These are phyloP conservation scores for Ibycter americanus DNA, from an alignment of 2,797 vertebrate genomes.

Conservation along the genomic window DNA sequence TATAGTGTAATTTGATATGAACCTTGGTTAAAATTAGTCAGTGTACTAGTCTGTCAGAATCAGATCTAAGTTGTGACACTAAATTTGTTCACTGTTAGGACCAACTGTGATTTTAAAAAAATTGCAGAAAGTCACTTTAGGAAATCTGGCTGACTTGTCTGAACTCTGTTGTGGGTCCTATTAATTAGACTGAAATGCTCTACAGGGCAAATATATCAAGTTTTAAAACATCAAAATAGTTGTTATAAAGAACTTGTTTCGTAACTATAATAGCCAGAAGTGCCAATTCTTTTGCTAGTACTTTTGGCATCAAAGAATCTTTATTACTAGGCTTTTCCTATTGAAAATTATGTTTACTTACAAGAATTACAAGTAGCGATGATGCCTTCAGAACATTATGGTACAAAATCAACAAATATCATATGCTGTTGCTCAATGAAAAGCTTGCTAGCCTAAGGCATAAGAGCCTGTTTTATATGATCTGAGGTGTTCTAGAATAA, in stretches of 20 bases:
- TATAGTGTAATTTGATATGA: slow-evolving; percentile 48
- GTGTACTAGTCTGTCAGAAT: slow-evolving; percentile 43
- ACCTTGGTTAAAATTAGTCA: slow-evolving; percentile 43
- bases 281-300: slow-evolving; percentile 66
- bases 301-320: slow-evolving; percentile 64
- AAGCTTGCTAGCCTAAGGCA: slow-evolving; percentile 62
- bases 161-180: background rate
- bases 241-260: slow-evolving; percentile 59
- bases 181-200: slow-evolving; percentile 63
- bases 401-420: slow-evolving; percentile 59
- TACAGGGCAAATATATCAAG: slow-evolving; percentile 47
- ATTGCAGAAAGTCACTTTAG: slow-evolving; percentile 50
- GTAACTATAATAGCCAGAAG: slow-evolving; percentile 67
- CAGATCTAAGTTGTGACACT: slow-evolving; percentile 40
- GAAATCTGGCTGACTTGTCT: slow-evolving; percentile 47
- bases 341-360: slow-evolving; percentile 71
- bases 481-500: slow-evolving; percentile 41
- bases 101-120: slow-evolving; percentile 16
- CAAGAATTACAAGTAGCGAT: slow-evolving; percentile 43
- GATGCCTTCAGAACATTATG: slow-evolving; percentile 69
- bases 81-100: slow-evolving; percentile 59
- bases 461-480: slow-evolving; percentile 57
- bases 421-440: slow-evolving; percentile 59
- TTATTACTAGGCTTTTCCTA: slow-evolving; percentile 65
- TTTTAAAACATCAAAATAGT: slow-evolving; percentile 60